These are phyloP conservation scores for Piprites chloris DNA, from an alignment of 2,113 vertebrate genomes.

Conservation along the genomic window DNA sequence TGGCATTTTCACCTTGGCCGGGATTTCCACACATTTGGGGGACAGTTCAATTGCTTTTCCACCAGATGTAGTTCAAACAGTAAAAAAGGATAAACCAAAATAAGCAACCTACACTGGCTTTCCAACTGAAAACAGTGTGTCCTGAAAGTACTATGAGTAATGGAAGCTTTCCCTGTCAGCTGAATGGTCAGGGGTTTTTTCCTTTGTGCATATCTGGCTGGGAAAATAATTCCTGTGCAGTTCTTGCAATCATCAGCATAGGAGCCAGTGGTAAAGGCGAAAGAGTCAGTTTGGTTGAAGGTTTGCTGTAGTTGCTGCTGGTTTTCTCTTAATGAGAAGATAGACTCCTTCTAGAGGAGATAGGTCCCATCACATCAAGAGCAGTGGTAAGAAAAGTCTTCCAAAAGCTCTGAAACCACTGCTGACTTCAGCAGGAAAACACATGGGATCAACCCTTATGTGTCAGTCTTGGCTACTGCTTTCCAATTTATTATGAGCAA, in stretches of 20 bases:
- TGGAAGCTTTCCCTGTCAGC: not conserved
- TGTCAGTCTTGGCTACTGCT: not conserved
- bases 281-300: not conserved
- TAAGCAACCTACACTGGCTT: not conserved
- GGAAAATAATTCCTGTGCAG: not conserved
- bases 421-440: not conserved
- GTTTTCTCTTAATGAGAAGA: not conserved
- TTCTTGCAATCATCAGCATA: not conserved
- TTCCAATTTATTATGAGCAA: not conserved
- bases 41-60: not conserved
- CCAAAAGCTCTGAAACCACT: not conserved
- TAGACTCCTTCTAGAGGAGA: not conserved
- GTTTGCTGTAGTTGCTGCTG: not conserved
- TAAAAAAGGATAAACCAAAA: not conserved
- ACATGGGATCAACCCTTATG: not conserved
- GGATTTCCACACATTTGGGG: not conserved
- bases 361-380: not conserved
- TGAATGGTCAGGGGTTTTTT: not conserved
- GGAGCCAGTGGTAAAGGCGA: not conserved
- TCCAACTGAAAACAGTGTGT: not conserved
- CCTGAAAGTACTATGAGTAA: not conserved
- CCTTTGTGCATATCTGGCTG: not conserved
- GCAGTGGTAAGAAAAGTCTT: not conserved
- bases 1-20: conserved; percentile 1
- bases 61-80: not conserved